Evolutionary conservation across 1,140 invertebrate genomes (phyloP), one percentile per base, ranked within the genome.

Genomic region (Adelges cooleyi): DNA sequence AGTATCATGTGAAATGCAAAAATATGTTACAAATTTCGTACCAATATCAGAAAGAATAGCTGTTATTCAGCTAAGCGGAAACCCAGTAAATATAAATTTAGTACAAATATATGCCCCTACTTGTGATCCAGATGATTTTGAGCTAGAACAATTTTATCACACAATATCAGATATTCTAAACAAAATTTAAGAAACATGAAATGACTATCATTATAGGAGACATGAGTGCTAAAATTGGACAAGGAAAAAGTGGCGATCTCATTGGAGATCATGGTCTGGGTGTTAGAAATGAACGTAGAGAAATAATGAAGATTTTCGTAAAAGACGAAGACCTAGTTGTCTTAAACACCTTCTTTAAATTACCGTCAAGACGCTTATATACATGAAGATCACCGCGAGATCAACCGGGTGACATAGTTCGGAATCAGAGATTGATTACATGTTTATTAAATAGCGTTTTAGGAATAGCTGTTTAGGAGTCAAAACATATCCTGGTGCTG

Each of bases 401-500:
- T 20, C 46, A 48, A 48, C 46, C 46, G 20, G 27, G 33, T 17
- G 69, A 74, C 56, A 68, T 71, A 36, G 66, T 74, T 9, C 51
- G 74, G 62, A 76, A 75, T 67, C 73, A 74, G 65, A 74, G 65
- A 75, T 75, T 65, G 72, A 75, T 62, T 75, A 69, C 54, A 69
- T 75, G 0, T 44, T 72, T 22, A 70, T 73, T 5, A 72, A 72
- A 20, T 68, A 68, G 33, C 48, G 72, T 13, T 75, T 69, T 53
- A 59, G 66, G 53, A 48, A 75, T 73, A 66, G 66, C 33, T 65
- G 23, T 11, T 33, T 67, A n/a, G 73, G 0, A 52, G 70, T 66
- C 9, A 70, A 71, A 68, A 72, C 70, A 67, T 75, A 69, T 50
- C 53, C 53, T 33, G 67, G 65, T 44, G 53, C 56, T 27, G 62